phyloP scores from a whole-genome alignment of 1,140 invertebrate species.

The Magallana ariakensis region DNA sequence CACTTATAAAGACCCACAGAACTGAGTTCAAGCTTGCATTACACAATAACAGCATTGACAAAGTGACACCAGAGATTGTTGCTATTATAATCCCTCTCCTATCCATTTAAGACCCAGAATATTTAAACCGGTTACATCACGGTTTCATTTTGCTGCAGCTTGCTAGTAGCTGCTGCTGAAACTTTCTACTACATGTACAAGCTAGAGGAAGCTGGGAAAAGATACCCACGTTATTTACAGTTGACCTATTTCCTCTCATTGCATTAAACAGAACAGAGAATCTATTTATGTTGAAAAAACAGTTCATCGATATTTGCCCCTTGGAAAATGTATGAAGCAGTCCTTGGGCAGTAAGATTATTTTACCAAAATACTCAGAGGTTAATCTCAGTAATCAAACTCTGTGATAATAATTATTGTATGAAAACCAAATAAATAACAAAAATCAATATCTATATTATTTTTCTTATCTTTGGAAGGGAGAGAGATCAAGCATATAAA shows the following conservation, averaged over 20 bases:
- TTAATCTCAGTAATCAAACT: too few species aligned
- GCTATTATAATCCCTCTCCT: not conserved
- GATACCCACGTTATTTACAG: not conserved
- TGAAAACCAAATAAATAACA: too few species aligned
- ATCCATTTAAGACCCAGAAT: not conserved
- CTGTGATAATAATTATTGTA: too few species aligned
- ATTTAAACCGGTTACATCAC: not conserved
- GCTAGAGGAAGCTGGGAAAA: not conserved
- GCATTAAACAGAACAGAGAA: not conserved
- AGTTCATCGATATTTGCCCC: not conserved
- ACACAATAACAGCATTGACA: not conserved
- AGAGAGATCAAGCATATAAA: too few species aligned
- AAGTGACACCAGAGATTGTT: not conserved
- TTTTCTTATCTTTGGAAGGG: too few species aligned
- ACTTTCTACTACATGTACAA: not conserved
- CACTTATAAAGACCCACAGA: not conserved
- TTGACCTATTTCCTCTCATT: not conserved
- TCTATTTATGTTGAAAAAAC: not conserved
- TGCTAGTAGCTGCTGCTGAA: not conserved
- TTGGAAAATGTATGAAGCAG: not conserved
- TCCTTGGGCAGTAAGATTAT: too few species aligned
- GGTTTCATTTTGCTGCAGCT: not conserved
- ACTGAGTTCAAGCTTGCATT: not conserved
- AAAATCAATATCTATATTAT: too few species aligned
- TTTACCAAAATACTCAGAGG: too few species aligned